Percentiles rank a stretch among this genome's conserved stretches.
Evolutionary conservation across 1,140 invertebrate genomes (phyloP).

Genomic region (Cherax quadricarinatus): DNA sequence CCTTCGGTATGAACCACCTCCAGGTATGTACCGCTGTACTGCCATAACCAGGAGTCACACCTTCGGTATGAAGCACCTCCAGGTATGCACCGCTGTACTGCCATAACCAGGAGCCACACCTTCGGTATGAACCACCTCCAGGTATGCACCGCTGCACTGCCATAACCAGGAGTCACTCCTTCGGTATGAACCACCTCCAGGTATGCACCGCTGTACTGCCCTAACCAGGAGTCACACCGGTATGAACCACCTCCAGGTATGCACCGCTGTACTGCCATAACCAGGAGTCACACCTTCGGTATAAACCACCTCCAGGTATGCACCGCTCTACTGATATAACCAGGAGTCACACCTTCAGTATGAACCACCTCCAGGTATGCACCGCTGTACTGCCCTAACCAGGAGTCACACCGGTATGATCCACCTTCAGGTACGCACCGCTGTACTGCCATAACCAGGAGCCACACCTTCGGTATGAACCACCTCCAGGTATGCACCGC

Average conservation of each 20-base stretch:
- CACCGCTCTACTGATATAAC: too few relatives aligned
- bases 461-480: conserved; percentile 34
- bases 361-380: conserved; percentile 48
- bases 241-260: conserved; percentile 51
- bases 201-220: too few relatives aligned
- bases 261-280: too few relatives aligned
- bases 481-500: conserved; percentile 53
- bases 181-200: conserved; percentile 50
- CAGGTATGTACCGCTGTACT: too few relatives aligned
- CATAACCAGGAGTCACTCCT: conserved; percentile 22
- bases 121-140: conserved; percentile 50
- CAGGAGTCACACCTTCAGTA: conserved; percentile 26
- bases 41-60: conserved; percentile 28
- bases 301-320: conserved; percentile 50
- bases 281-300: conserved; percentile 29
- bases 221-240: conserved; percentile 32
- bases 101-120: conserved; percentile 22
- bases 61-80: conserved; percentile 43
- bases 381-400: too few relatives aligned
- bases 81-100: too few relatives aligned
- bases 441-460: too few relatives aligned
- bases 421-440: conserved; percentile 49
- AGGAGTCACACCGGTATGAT: conserved; percentile 26
- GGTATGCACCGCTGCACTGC: too few relatives aligned
- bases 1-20: conserved; percentile 43